Evolutionary conservation across 1,140 invertebrate genomes (phyloP), one percentile per base, ranked within the genome.

Genomic region (Hirudo medicinalis): DNA sequence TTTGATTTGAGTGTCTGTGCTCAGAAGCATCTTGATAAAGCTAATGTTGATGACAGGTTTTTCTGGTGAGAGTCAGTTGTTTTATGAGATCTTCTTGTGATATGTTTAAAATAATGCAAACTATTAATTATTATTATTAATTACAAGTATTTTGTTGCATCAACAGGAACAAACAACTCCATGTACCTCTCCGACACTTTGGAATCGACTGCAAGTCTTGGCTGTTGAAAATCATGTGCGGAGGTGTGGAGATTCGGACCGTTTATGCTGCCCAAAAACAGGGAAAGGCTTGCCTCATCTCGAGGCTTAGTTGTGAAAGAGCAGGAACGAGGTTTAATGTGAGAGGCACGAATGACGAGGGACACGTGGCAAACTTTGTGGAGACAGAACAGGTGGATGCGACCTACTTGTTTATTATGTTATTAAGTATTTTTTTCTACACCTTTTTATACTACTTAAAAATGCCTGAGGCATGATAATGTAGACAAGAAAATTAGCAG

Each of bases 311-410:
- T 80, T 97, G 91, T 83, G 95, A 99, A 84, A 85, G 96, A 77
- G 80, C 78, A 60, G 81, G 81, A 9, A 79, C 80, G 22, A 75
- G 91, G 75, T 99, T 99, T 79, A 97, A 98, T 84, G 94, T 97
- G 0, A 85, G 97, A 76, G 97, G 97, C n/a, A 91, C 89, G 54
- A 97, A 99, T 83, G 96, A 99, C 84, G 92, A 97, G 81, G 97
- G 97, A 0, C 90, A 97, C 85, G 96, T 99, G 53, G 97, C 97
- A 2, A 99, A 99, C 85, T 99, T 99, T 86, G 94, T 98, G 15
- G 97, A 99, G 86, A 99, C 95, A 0, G 97, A 99, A 83, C 97
- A 99, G 84, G 83, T 85, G 71, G 74, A 63, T 13, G 9, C 13
- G 22, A 13, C 19, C 15, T 9, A 22, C 15, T 32, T 43, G 2